Conservation (phyloP, 2,888 invertebrate genomes). For the Unio pictorum region DNA sequence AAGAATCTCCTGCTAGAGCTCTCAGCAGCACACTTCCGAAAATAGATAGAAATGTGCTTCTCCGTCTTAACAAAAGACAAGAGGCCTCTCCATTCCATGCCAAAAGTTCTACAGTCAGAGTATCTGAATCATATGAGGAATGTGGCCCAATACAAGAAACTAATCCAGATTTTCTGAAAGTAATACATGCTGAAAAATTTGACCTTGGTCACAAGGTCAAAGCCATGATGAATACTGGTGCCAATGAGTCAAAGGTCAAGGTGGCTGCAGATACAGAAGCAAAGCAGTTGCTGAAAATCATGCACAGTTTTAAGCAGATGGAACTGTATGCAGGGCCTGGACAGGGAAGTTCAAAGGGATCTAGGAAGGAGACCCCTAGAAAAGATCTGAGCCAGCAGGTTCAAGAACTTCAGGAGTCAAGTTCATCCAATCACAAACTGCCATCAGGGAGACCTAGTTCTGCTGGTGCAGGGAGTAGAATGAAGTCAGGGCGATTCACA, state of each 20-base stretch:
- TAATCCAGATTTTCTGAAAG: constrained; percentile 45
- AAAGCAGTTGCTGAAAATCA: constrained; percentile 55
- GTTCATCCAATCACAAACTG: too few relatives aligned
- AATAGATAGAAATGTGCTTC: constrained; percentile 47
- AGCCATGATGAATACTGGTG: constrained; percentile 52
- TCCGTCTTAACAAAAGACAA: constrained; percentile 39
- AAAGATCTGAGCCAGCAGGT: constrained; percentile 8
- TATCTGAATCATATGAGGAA: constrained; percentile 37
- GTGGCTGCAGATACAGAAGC: constrained; percentile 51
- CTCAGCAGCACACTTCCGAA: constrained; percentile 54
- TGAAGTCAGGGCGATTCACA: constrained; percentile 47
- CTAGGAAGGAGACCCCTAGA: constrained; percentile 32
- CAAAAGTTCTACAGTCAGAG: constrained; percentile 20
- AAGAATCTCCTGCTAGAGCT: constrained; percentile 28
- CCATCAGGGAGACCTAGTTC: constrained; percentile 42
- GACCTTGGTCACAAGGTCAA: constrained; percentile 49
- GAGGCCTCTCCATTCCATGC: constrained; percentile 59
- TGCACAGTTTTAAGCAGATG: constrained; percentile 62
- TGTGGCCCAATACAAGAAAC: constrained; percentile 34
- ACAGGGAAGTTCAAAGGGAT: constrained; percentile 18
- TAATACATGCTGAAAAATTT: constrained; percentile 47
- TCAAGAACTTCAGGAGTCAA: too few relatives aligned
- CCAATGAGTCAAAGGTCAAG: constrained; percentile 37
- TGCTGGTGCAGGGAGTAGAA: constrained; percentile 38
- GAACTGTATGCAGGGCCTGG: constrained; percentile 59